These are phyloP conservation scores for Agapornis roseicollis DNA, from an alignment of 2,113 vertebrate species.

Conservation along the genomic window DNA sequence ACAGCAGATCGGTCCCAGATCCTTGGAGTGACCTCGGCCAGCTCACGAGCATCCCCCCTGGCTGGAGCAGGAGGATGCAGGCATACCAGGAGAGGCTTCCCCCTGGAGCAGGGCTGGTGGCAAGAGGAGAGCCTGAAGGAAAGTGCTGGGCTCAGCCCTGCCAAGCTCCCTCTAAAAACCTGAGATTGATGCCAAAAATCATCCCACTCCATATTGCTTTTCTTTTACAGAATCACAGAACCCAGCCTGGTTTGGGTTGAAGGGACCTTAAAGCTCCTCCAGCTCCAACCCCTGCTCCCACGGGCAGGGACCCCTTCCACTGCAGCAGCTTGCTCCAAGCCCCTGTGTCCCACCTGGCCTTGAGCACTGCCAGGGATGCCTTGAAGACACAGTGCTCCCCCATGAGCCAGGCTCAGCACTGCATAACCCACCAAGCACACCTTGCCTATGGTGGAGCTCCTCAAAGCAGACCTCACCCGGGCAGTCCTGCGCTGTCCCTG, in stretches of 20 bases:
- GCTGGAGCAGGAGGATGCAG: neutral
- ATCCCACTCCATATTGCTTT: neutral
- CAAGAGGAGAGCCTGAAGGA: neutral
- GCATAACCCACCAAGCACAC: neutral
- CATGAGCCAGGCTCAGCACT: neutral
- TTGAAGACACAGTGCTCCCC: neutral
- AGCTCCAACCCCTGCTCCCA: neutral
- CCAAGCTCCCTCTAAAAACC: neutral
- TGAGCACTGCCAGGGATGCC: neutral
- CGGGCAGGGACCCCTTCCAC: neutral
- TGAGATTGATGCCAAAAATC: accelerated
- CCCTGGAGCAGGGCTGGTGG: neutral
- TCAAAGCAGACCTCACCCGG: neutral
- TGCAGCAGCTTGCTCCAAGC: neutral
- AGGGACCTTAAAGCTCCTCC: neutral
- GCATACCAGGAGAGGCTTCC: neutral
- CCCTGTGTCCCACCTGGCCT: neutral
- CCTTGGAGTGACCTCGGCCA: neutral
- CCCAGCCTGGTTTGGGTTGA: neutral
- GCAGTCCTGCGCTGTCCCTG: accelerated
- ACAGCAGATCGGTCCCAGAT: neutral
- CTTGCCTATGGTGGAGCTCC: neutral
- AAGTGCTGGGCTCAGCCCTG: neutral
- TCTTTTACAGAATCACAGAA: neutral
- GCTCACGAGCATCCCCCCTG: accelerated